These are phyloP conservation scores for Polyommatus iphigenia DNA, from an alignment of 2,888 invertebrate genomes.

Conservation along the genomic window DNA sequence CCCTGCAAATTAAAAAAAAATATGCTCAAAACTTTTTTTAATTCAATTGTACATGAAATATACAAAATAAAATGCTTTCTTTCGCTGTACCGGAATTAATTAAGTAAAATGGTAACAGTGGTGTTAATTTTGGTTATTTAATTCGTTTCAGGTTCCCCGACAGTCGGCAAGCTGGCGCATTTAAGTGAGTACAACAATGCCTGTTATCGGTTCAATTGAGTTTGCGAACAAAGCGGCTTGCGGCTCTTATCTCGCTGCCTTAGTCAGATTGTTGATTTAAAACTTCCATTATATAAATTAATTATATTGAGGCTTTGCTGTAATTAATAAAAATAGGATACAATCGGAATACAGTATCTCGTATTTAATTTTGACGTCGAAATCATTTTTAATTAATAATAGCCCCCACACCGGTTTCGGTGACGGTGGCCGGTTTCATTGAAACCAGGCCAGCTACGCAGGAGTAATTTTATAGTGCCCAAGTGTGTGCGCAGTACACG, in stretches of 20 bases:
- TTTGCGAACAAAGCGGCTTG: slow-evolving; percentile 33
- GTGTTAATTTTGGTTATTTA: slow-evolving; percentile 41
- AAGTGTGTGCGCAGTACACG: too few relatives aligned
- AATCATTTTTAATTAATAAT: background rate
- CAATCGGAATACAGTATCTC: background rate
- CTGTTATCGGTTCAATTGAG: slow-evolving; percentile 39
- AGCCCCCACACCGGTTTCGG: too few relatives aligned
- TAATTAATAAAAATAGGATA: background rate
- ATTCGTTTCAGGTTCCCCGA: slow-evolving; percentile 62
- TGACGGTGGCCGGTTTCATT: too few relatives aligned
- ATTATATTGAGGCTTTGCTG: background rate
- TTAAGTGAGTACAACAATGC: slow-evolving; percentile 61
- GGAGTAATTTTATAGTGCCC: too few relatives aligned
- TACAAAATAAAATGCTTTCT: background rate
- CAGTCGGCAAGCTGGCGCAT: slow-evolving; percentile 74
- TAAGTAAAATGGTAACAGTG: slow-evolving; percentile 28
- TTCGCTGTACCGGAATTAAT: too few relatives aligned
- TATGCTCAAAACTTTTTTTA: too few relatives aligned
- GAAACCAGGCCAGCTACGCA: too few relatives aligned
- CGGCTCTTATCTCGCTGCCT: slow-evolving; percentile 32
- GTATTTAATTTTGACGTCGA: background rate
- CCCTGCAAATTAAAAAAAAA: too few relatives aligned
- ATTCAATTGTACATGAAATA: too few relatives aligned
- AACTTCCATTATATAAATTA: slow-evolving; percentile 13
- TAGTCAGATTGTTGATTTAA: slow-evolving; percentile 33